Conservation (phyloP, 2,888 invertebrate species). For the Acrobasis consociella region DNA sequence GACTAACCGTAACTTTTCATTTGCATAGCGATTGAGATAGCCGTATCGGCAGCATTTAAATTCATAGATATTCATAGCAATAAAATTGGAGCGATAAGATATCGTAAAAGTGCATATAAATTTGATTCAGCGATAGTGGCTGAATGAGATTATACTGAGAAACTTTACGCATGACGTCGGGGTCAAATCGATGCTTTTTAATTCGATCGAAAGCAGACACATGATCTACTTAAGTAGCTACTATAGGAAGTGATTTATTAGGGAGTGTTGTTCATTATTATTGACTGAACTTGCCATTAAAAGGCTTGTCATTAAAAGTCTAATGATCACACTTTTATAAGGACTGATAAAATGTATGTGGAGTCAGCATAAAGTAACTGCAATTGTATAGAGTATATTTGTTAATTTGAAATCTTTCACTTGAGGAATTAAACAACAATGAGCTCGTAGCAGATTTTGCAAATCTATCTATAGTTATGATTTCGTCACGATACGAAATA, state of each 20-base stretch:
- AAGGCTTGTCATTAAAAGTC: too few species aligned
- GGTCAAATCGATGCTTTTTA: not conserved
- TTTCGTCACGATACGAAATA: constrained; percentile 26
- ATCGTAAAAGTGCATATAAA: constrained; percentile 13
- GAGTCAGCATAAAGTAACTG: too few species aligned
- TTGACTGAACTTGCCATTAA: too few species aligned
- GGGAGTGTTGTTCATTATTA: too few species aligned
- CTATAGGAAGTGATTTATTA: too few species aligned
- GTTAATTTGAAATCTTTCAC: not conserved
- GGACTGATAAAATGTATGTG: too few species aligned
- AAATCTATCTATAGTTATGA: constrained; percentile 16
- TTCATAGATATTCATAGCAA: constrained; percentile 13
- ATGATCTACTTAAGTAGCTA: too few species aligned
- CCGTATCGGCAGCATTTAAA: constrained; percentile 14
- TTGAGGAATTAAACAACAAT: not conserved
- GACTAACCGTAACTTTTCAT: constrained; percentile 16
- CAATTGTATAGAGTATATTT: too few species aligned
- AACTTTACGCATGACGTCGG: not conserved
- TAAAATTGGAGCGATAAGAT: constrained; percentile 15
- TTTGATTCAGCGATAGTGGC: constrained; percentile 19
- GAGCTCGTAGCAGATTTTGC: not conserved
- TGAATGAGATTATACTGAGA: not conserved
- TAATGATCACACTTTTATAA: too few species aligned
- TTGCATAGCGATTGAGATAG: constrained; percentile 13
- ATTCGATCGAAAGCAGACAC: not conserved